Evolutionary conservation across 1,140 invertebrate genomes (phyloP).

Genomic region (Zophobas atratus): DNA sequence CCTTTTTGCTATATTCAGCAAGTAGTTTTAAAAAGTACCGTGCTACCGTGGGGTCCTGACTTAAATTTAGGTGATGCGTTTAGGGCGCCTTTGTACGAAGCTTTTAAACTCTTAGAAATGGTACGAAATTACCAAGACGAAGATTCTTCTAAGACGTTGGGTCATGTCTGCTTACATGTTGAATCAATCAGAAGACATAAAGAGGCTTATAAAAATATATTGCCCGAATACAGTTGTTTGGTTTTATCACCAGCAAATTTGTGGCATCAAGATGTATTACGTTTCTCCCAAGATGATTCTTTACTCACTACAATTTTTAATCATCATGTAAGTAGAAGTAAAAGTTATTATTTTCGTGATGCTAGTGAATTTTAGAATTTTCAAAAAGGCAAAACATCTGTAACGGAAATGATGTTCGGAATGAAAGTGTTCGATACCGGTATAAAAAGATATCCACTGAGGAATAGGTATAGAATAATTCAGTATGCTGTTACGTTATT

Average conservation of each 20-base stretch:
- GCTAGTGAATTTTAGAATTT: constrained; percentile 71
- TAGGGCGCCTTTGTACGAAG: constrained; percentile 87
- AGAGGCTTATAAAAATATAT: constrained; percentile 72
- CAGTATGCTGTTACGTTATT: constrained; percentile 93
- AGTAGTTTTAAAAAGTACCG: constrained; percentile 78
- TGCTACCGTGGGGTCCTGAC: constrained; percentile 88
- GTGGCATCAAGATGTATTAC: constrained; percentile 88
- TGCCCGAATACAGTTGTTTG: constrained; percentile 94
- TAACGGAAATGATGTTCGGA: constrained; percentile 94
- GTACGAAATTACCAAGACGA: constrained; percentile 87
- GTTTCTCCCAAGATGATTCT: constrained; percentile 83
- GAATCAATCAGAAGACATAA: constrained; percentile 78
- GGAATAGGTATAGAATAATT: constrained; percentile 86
- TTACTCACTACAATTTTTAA: constrained; percentile 86
- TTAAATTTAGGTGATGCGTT: constrained; percentile 90
- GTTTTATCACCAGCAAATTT: constrained; percentile 95
- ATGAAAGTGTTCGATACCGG: constrained; percentile 92
- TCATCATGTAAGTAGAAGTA: constrained; percentile 78
- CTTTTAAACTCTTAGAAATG: constrained; percentile 89
- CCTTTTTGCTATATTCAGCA: constrained; percentile 89
- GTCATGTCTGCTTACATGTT: constrained; percentile 90
- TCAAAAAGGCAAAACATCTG: constrained; percentile 84
- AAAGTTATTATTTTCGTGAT: constrained; percentile 2
- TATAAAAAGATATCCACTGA: constrained; percentile 87
- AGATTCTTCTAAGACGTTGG: constrained; percentile 80